These are phyloP conservation scores for Zaprionus nigranus DNA, from an alignment of 1,140 invertebrate genomes.

Conservation along the genomic window DNA sequence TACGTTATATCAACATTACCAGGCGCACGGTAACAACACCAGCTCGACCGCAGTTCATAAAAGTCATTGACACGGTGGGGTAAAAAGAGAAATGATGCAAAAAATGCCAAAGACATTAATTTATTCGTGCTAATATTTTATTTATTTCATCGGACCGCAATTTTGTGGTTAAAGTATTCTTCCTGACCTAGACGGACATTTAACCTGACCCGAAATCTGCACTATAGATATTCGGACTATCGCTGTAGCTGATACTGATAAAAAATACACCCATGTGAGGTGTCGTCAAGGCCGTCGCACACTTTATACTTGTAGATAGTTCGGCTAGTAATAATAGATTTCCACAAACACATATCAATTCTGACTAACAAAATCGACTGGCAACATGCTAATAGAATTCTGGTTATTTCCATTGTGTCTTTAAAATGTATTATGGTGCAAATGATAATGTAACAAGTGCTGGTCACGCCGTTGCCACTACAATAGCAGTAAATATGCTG, in stretches of 20 bases:
- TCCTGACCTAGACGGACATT: constrained; percentile 38
- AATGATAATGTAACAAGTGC: not conserved
- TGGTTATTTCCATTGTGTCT: not conserved
- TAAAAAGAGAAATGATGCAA: constrained; percentile 36
- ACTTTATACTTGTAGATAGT: constrained; percentile 26
- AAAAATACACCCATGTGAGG: constrained; percentile 10
- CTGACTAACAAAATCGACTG: not conserved
- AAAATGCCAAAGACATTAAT: constrained; percentile 45
- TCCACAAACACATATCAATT: constrained; percentile 5
- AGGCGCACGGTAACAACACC: constrained; percentile 25
- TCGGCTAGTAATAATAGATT: constrained; percentile 10
- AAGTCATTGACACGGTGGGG: constrained; percentile 60
- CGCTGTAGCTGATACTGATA: constrained; percentile 25
- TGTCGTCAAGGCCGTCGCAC: constrained; percentile 27
- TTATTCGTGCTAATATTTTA: constrained; percentile 15
- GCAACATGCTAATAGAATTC: not conserved
- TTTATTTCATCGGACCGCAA: too few relatives aligned
- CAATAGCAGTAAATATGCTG: not conserved
- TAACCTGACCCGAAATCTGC: constrained; percentile 32
- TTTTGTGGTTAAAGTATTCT: not conserved
- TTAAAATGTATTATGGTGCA: not conserved
- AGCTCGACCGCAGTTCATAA: constrained; percentile 36
- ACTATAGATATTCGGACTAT: constrained; percentile 24
- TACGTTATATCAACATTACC: constrained; percentile 51
- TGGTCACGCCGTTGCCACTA: not conserved